Percentiles rank a stretch among this genome's conserved stretches.
Conservation (phyloP, 92 coral and sea anemone genomes). For the Zoanthus sociatus region DNA sequence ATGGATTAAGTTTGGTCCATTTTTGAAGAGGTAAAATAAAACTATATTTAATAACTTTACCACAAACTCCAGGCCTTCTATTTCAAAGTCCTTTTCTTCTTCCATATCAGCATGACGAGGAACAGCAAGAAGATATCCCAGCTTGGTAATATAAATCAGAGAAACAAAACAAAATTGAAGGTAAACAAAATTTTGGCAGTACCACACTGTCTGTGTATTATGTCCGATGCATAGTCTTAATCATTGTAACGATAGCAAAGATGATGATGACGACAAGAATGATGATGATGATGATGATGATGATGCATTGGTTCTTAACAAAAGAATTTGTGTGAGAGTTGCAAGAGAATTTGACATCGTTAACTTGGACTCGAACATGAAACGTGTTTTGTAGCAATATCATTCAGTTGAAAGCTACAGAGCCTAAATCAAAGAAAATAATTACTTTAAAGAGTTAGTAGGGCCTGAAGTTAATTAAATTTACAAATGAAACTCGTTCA, state of each 20-base stretch:
- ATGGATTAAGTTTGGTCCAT: too few relatives aligned
- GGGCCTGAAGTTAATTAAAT: too few relatives aligned
- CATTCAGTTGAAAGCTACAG: too few relatives aligned
- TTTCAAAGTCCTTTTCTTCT: constrained; percentile 92
- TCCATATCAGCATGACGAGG: constrained; percentile 92
- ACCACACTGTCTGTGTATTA: neutral
- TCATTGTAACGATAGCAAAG: too few relatives aligned
- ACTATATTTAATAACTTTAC: constrained; percentile 51
- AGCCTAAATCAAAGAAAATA: too few relatives aligned
- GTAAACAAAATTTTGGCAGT: neutral
- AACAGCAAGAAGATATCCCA: constrained; percentile 93
- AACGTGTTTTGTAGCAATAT: too few relatives aligned
- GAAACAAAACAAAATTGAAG: neutral
- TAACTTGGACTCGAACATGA: too few relatives aligned
- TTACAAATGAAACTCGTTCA: too few relatives aligned
- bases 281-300: neutral
- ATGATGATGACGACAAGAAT: neutral
- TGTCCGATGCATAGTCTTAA: neutral
- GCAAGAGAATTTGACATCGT: too few relatives aligned
- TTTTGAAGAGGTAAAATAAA: too few relatives aligned
- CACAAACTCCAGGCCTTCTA: constrained; percentile 94
- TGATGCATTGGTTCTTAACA: neutral
- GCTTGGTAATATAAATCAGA: constrained; percentile 49
- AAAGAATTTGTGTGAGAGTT: too few relatives aligned
- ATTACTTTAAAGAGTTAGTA: too few relatives aligned